A percentile compares a stretch with the other conserved stretches of the same genome.
Conservation (phyloP, 2,888 invertebrate genomes). For the Andrena chrysosceles region DNA sequence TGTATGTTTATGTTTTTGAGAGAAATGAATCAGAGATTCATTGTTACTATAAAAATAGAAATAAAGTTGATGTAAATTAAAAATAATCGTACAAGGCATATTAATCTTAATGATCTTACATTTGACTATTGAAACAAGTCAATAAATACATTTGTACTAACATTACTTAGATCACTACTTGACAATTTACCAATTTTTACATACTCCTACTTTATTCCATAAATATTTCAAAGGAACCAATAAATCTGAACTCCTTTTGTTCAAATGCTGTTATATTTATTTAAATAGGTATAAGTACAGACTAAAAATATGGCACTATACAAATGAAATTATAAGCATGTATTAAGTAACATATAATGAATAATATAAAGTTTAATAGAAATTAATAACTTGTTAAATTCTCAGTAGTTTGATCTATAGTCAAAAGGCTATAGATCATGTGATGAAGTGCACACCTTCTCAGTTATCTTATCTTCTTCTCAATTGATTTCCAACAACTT, state of each 20-base stretch:
- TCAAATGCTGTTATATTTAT: conserved; percentile 90
- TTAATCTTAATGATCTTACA: conserved; percentile 80
- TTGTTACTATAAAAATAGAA: no score
- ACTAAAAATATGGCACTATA: conserved; percentile 85
- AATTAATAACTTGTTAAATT: conserved; percentile 7
- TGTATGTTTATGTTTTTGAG: no score
- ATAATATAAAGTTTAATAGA: neutral
- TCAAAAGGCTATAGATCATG: conserved; percentile 87
- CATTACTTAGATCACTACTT: conserved; percentile 93
- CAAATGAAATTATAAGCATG: neutral
- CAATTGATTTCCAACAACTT: conserved; percentile 86
- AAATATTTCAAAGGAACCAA: conserved; percentile 87
- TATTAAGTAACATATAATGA: neutral
- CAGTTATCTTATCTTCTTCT: conserved; percentile 92
- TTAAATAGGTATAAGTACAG: conserved; percentile 86
- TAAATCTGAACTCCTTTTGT: conserved; percentile 79
- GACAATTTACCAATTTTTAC: conserved; percentile 86
- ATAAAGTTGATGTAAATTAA: no score
- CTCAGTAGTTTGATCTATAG: conserved; percentile 89
- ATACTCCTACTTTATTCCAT: conserved; percentile 91
- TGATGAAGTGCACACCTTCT: conserved; percentile 94
- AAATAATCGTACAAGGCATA: neutral
- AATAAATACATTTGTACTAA: conserved; percentile 93
- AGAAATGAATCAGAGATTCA: no score
- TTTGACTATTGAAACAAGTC: conserved; percentile 91